Base-by-base conservation (phyloP, 2,113 vertebrate species). In the Rostratula benghalensis region DNA sequence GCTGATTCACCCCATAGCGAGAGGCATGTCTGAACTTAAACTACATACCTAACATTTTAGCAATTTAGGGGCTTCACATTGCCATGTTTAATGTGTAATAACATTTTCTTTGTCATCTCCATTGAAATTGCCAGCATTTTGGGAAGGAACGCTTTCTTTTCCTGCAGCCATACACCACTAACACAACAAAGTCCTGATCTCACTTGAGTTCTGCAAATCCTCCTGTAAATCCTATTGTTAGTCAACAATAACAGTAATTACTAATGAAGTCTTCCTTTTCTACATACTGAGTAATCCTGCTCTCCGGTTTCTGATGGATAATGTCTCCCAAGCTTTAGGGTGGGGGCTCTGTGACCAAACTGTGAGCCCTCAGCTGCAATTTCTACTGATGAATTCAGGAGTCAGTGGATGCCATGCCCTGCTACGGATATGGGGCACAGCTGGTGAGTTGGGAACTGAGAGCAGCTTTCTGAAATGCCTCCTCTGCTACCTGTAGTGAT, bases 391-490 rank as follows among this genome's bases (percentile, higher is more conserved):
- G 5, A 4, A 7, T 15, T 5, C 46, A 50, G 31, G 17, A 51
- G 2, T 6, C 45, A 46, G 39, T 43, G 56, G 61, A 45, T 39
- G 11, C 22, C 25, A 11, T 1, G 1, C 33, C 33, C 56, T 23
- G 0, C 22, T 15, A 0, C 13, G 30, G 37, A 5, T 2, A 30
- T 22, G 10, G 35, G 51, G n/a, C 28, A 23, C 2, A 54, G 23
- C 65, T 53, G 60, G 8, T 9, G n/a, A 41, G 43, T 35, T 13
- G 43, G 28, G 24, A 64, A 53, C 18, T 24, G 31, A 59, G 24
- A 70, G 24, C 10, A 59, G n/a, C 46, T 75, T 83, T 31, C 61
- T 21, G 25, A 57, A 65, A 60, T 10, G 14, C 21, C 27, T 79
- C 33, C 39, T 70, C 28, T 61, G 56, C 17, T 46, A 50, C 61